Base-by-base conservation (phyloP, 2,888 invertebrate genomes). In the Diarsia mendica region DNA sequence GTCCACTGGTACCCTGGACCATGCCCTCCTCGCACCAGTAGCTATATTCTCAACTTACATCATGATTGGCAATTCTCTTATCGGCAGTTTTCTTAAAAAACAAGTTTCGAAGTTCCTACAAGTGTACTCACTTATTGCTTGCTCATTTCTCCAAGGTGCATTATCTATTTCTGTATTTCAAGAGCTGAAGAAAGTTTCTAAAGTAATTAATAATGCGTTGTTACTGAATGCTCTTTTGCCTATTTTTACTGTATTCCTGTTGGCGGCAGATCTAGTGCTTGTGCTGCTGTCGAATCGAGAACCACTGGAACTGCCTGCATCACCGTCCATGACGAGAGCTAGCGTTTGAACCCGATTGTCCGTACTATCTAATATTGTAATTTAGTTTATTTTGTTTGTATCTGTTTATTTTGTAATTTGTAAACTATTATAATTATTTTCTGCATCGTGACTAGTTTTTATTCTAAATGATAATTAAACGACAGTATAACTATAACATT, bases 191-290 rank as follows among this genome's bases (percentile, higher is more conserved):
- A 80, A 60, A 39, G 3, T 53, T 33, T 44, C 63, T 1, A 58
- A 33, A 10, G 48, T 60, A 8, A 39, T 39, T 53, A 82, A 90
- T 71, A 89, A 90, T 39, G 90, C 90, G 3, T 51, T 88, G 2
- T 87, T 93, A 15, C 77, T 96, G 39, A 93, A 95, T 84, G 95
- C 92, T 28, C 82, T 96, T 18, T 78, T 95, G 11, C 95, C 95
- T 8, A 90, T 95, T 88, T 86, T 95, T 3, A 91, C 89, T 64
- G 88, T 91, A 80, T 76, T 92, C 15, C 71, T 94, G 53, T 58
- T 95, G 67, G 70, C 94, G 33, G 89, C 91, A n/a, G 95, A 95
- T 77, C 86, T 95, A 3, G 86, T 92, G 33, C 77, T 93, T 20
- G 83, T 91, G n/a, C 76, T 92, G 68, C 91, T 95, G 79, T 88